Evolutionary conservation across 1,140 invertebrate genomes (phyloP).

Genomic region (Euura lappo): DNA sequence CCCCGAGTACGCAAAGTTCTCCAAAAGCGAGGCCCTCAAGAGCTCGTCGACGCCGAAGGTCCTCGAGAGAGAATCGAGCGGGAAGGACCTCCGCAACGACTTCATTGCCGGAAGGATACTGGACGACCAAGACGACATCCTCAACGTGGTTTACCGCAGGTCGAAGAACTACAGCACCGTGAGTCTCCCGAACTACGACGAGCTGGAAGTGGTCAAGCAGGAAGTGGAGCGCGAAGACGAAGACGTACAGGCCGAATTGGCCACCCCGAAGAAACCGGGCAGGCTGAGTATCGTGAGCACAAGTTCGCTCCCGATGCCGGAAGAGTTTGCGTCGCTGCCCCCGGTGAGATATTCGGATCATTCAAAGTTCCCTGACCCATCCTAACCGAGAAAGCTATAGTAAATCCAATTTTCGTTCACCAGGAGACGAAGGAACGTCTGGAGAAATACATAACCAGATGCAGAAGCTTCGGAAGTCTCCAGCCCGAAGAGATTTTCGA

Average conservation of each 20-base stretch:
- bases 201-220: constrained; percentile 40
- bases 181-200: constrained; percentile 63
- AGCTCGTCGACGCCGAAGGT: constrained; percentile 34
- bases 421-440: constrained; percentile 40
- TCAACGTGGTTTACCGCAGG: constrained; percentile 19
- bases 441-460: constrained; percentile 53
- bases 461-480: constrained; percentile 52
- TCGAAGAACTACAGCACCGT: constrained; percentile 56
- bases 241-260: constrained; percentile 14
- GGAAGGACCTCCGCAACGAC: not conserved
- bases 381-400: no score
- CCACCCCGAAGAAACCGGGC: constrained; percentile 25
- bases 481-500: constrained; percentile 48
- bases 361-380: no score
- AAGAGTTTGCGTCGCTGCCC: constrained; percentile 27
- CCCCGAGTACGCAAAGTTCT: constrained; percentile 41
- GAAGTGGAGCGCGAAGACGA: constrained; percentile 20
- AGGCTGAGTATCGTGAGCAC: constrained; percentile 28
- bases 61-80: constrained; percentile 15
- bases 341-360: not conserved
- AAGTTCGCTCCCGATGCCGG: constrained; percentile 28
- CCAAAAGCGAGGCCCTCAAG: constrained; percentile 34
- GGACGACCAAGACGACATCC: not conserved
- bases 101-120: not conserved
- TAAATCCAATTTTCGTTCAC: not conserved